Conservation (phyloP, 37 sponge, comb jelly and placozoan species). For the Cliona cf. orientalis region DNA sequence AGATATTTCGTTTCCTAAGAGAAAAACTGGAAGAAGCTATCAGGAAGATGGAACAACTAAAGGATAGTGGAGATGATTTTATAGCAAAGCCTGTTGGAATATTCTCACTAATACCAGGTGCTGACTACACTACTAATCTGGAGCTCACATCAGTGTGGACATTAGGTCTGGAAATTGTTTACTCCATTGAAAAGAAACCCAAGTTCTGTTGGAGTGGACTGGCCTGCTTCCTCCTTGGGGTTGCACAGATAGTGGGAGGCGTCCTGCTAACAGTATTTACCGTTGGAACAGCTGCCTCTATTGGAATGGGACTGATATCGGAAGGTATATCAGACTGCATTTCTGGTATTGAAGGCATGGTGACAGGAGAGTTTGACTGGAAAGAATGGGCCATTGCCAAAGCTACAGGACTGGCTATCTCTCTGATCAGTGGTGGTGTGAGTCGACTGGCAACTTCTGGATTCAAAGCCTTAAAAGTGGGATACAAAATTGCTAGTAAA, state of each 20-base stretch:
- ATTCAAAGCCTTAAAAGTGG: background rate
- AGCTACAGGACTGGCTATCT: conserved; percentile 5
- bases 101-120: conserved; percentile 4
- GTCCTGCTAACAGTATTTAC: conserved; percentile 6
- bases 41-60: background rate
- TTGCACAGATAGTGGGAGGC: conserved; percentile 28
- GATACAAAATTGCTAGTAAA: background rate
- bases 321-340: conserved; percentile 37
- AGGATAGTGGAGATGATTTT: background rate
- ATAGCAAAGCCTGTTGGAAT: background rate
- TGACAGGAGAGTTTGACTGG: conserved; percentile 23
- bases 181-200: conserved; percentile 18
- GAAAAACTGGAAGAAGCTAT: background rate
- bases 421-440: conserved; percentile 11
- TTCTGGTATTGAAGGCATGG: conserved; percentile 24
- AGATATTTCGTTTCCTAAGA: background rate
- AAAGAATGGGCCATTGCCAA: conserved; percentile 20
- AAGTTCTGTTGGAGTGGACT: conserved; percentile 21
- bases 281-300: background rate
- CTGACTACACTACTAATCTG: conserved; percentile 1
- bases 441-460: background rate
- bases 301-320: conserved; percentile 38
- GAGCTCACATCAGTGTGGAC: background rate
- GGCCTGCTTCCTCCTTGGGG: conserved; percentile 20
- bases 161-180: conserved; percentile 9